A percentile compares a stretch with the other conserved stretches of the same genome.
phyloP scores from a whole-genome alignment of 2,888 invertebrate genomes.

The Thysanoteuthis rhombus region DNA sequence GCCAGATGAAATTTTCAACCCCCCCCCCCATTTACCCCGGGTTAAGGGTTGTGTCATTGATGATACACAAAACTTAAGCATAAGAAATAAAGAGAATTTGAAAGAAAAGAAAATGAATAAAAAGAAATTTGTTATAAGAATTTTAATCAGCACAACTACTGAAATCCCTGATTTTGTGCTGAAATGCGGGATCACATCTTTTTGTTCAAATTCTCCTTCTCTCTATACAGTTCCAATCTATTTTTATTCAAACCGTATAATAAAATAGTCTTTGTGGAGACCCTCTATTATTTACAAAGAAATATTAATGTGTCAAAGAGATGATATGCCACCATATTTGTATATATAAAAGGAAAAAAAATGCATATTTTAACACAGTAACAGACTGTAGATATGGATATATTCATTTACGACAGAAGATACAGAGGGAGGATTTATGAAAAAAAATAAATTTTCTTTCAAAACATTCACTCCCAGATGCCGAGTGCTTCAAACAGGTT shows the following conservation, averaged over 20 bases:
- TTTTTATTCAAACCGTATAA: too few relatives aligned
- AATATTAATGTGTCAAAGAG: not conserved
- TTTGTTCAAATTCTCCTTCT: not conserved
- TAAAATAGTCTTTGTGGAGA: too few relatives aligned
- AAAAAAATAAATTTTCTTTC: not conserved
- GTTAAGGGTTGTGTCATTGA: too few relatives aligned
- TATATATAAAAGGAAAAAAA: not conserved
- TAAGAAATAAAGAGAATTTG: not conserved
- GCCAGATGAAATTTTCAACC: too few relatives aligned
- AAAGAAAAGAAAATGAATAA: not conserved
- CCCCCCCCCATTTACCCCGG: too few relatives aligned
- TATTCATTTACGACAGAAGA: not conserved
- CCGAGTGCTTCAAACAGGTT: not conserved
- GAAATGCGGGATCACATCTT: not conserved
- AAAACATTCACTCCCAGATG: not conserved
- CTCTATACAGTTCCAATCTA: too few relatives aligned
- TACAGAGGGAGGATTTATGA: not conserved
- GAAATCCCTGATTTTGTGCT: conserved; percentile 22
- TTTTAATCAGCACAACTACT: not conserved
- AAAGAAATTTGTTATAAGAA: not conserved
- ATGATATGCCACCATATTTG: not conserved
- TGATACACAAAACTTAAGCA: not conserved
- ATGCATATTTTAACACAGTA: too few relatives aligned
- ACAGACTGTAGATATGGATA: not conserved
- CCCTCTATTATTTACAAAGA: not conserved